Base-by-base conservation (phyloP, 2,113 vertebrate species). In the Chamaea fasciata region DNA sequence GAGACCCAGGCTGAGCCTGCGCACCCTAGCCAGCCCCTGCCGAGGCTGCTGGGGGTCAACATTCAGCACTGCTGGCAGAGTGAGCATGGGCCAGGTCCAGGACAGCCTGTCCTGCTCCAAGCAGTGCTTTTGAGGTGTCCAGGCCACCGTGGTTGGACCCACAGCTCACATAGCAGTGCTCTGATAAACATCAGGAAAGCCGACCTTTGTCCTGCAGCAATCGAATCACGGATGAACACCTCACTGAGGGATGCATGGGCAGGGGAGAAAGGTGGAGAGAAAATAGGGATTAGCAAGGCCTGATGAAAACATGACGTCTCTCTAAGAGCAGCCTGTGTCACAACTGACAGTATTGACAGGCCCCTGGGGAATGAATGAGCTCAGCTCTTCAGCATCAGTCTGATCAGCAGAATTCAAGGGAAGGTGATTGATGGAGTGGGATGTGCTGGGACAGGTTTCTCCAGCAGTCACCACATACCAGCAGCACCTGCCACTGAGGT, bases 1-100 rank as follows among this genome's bases (percentile, higher is more conserved):
- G 11, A 69, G 57, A 60, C 2, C 2, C 0, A 0, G 55, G 64
- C n/a, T 70, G 87, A 76, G n/a, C 11, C 42, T 50, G n/a, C 0
- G 0, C 20, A 17, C 4, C 11, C 18, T 7, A 3, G 28, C 5
- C 35, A 68, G 44, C 3, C 28, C 47, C 50, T 10, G 6, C 10
- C 26, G 44, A 70, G 27, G 12, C 14, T 91, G 31, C 33, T 42
- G 27, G 10, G 24, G 35, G 10, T 57, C 55, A 49, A 2, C 13
- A 39, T 20, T 57, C 30, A 42, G 63, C 42, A 42, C 8, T 13
- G 5, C 24, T 13, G 39, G 44, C 46, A 64, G 70, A 56, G 19
- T 1, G 7, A 68, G 13, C 19, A 2, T 1, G 20, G 62, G 13
- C 26, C 41, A 82, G 35, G 33, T 12, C 35, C 14, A 23, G 42